phyloP scores from a whole-genome alignment of 2,113 vertebrate species.

The Dromiciops gliroides region DNA sequence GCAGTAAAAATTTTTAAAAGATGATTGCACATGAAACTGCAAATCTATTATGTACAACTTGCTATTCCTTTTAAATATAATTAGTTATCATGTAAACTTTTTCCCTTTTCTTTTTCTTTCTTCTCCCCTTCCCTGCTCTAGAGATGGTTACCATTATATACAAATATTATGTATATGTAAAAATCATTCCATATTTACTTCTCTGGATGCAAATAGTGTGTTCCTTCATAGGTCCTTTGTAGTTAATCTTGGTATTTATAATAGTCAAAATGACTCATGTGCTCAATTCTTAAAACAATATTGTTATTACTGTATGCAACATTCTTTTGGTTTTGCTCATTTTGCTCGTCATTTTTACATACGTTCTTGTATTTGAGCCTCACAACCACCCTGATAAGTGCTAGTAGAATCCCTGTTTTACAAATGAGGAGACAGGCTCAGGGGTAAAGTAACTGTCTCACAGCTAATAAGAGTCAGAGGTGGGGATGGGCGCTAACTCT shows the following conservation, averaged over 20 bases:
- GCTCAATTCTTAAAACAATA: background rate
- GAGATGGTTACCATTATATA: background rate
- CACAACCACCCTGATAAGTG: background rate
- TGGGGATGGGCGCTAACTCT: background rate
- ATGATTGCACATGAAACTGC: background rate
- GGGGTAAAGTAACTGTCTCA: background rate
- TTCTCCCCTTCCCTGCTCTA: background rate
- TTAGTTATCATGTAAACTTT: background rate
- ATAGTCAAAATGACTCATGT: too few species aligned
- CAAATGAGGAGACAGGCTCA: background rate
- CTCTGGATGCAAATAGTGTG: background rate
- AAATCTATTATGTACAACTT: background rate
- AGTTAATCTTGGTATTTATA: background rate
- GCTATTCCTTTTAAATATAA: background rate
- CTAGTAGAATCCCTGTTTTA: background rate
- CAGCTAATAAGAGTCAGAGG: background rate
- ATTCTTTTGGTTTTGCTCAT: background rate
- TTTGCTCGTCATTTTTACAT: background rate
- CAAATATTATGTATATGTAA: background rate
- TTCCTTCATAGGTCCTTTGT: background rate
- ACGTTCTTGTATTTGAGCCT: background rate
- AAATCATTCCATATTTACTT: background rate
- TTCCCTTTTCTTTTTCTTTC: background rate
- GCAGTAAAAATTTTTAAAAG: background rate
- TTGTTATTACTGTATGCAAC: background rate